Evolutionary conservation across 2,888 invertebrate species (phyloP).

Genomic region (Drosophila macrospina): DNA sequence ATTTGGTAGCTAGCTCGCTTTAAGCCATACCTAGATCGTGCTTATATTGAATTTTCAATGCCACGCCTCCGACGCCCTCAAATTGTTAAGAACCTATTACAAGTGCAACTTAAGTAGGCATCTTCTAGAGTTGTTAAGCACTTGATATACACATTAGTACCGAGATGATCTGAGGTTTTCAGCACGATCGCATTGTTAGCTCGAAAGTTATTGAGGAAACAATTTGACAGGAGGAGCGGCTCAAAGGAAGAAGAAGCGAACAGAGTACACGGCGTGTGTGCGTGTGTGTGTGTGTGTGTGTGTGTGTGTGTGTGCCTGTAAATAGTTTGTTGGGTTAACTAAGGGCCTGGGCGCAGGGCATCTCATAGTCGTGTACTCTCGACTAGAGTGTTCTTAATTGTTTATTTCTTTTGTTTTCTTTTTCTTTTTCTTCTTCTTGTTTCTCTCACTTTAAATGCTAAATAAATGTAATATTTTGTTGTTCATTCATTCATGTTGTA

Average conservation of each 20-base stretch:
- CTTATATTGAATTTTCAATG: too few relatives aligned
- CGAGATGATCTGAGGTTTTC: neutral
- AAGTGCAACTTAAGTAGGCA: neutral
- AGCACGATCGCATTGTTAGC: neutral
- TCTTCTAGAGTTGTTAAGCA: neutral
- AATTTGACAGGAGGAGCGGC: too few relatives aligned
- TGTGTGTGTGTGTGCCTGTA: neutral
- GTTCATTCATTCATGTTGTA: conserved; percentile 47
- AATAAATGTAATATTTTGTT: conserved; percentile 63
- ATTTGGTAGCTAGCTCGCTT: neutral
- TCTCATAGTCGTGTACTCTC: neutral
- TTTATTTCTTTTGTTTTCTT: conserved; percentile 14
- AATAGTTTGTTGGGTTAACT: neutral
- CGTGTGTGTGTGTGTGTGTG: too few relatives aligned
- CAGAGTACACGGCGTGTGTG: too few relatives aligned
- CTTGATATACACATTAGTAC: neutral
- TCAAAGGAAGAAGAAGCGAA: neutral
- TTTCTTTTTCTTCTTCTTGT: conserved; percentile 13
- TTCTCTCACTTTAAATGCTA: conserved; percentile 53
- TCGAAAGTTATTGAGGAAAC: neutral
- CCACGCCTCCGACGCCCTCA: too few relatives aligned
- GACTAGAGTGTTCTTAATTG: neutral
- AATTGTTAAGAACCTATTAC: neutral
- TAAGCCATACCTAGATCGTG: neutral
- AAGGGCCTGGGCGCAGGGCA: neutral